Evolutionary conservation across 2,113 vertebrate species (phyloP).

Genomic region (Nanorana parkeri): DNA sequence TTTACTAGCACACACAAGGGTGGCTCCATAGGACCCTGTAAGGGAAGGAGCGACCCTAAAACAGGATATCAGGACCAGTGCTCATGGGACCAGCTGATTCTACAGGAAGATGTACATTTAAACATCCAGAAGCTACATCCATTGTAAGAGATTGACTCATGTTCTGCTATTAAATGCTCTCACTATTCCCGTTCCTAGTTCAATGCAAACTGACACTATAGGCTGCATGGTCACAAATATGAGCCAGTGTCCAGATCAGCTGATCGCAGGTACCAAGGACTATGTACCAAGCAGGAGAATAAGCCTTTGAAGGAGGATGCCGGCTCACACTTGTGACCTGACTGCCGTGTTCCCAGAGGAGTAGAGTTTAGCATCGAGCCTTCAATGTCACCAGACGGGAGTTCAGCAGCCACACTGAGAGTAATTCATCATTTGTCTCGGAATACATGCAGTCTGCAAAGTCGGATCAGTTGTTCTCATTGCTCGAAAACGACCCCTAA

Average conservation of each 20-base stretch:
- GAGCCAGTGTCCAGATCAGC: neutral
- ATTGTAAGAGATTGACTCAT: no score
- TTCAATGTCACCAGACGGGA: neutral
- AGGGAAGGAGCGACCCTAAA: no score
- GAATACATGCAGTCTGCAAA: neutral
- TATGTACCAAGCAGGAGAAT: neutral
- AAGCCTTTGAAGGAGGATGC: neutral
- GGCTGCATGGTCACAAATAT: no score
- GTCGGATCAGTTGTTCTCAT: neutral
- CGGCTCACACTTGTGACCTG: neutral
- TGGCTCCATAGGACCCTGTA: no score
- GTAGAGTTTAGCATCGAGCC: neutral
- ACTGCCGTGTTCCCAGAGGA: neutral
- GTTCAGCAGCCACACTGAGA: neutral
- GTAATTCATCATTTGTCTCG: constrained; percentile 19
- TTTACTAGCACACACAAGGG: no score
- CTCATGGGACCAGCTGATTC: no score
- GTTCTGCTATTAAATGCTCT: no score
- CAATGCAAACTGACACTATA: no score
- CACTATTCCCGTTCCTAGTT: no score
- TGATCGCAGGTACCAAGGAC: neutral
- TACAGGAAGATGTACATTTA: no score
- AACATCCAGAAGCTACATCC: no score
- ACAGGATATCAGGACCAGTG: no score
- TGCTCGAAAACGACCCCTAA: neutral